These are phyloP conservation scores for Pollenia labialis DNA, from an alignment of 2,888 invertebrate genomes.

Conservation along the genomic window DNA sequence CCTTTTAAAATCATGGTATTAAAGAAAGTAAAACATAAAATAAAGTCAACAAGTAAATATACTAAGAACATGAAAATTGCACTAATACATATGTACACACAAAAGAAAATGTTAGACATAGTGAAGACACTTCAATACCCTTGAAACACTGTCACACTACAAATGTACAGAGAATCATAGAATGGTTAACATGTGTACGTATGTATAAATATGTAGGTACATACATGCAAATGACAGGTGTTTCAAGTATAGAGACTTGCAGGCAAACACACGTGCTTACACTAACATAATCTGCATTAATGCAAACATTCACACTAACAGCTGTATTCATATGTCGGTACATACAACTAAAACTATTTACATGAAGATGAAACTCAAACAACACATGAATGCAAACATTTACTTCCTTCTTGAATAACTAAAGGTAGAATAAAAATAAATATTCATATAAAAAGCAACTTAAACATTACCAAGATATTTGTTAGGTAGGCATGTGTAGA, in stretches of 20 bases:
- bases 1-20: neutral
- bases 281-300: neutral
- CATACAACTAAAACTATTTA: conserved; percentile 40
- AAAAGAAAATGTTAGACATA: conserved; percentile 22
- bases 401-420: conserved; percentile 53
- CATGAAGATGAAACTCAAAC: conserved; percentile 51
- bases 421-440: conserved; percentile 33
- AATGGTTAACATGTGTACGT: neutral
- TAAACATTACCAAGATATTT: conserved; percentile 1
- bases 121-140: conserved; percentile 26
- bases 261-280: conserved; percentile 3
- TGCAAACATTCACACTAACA: no score
- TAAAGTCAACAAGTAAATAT: conserved; percentile 52
- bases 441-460: conserved; percentile 32
- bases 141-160: conserved; percentile 22
- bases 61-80: conserved; percentile 15
- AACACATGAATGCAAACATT: conserved; percentile 57
- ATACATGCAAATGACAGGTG: conserved; percentile 38
- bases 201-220: neutral
- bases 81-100: neutral
- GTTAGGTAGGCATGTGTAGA: neutral
- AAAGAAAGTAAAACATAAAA: neutral
- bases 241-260: conserved; percentile 18
- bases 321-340: neutral
- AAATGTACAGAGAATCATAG: neutral